These are phyloP conservation scores for Cyprinus carpio DNA, from an alignment of 2,113 vertebrate species.

Conservation along the genomic window DNA sequence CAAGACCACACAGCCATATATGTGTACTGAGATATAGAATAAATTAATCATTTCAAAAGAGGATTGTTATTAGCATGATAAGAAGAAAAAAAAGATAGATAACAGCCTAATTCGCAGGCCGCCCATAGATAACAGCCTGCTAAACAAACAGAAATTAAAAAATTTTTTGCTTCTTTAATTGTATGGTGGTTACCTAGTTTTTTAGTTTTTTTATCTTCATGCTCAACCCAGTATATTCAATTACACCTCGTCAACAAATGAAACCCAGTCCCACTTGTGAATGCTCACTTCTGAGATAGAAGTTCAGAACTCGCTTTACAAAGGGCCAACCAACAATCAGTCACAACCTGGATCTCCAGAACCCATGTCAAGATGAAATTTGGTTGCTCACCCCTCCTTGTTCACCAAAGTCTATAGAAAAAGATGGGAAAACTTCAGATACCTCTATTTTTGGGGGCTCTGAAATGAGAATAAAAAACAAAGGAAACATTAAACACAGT, in stretches of 20 bases:
- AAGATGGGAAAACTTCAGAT: not conserved
- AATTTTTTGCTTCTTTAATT: not conserved
- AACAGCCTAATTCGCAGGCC: no score
- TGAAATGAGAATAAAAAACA: not conserved
- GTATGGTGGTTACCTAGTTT: not conserved
- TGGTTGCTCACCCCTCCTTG: conserved; percentile 61
- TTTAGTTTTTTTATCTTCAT: not conserved
- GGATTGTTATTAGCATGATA: no score
- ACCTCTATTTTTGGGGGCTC: not conserved
- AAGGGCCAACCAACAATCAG: not conserved
- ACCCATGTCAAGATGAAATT: not conserved
- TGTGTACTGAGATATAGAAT: no score
- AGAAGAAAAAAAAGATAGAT: no score
- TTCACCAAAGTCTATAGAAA: conserved; percentile 58
- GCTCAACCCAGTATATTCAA: not conserved
- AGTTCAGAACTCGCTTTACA: not conserved
- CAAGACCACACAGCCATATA: no score
- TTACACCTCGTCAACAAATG: not conserved
- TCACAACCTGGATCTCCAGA: not conserved
- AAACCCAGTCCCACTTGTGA: not conserved
- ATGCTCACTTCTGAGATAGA: not conserved
- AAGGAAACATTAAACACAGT: not conserved
- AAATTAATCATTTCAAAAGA: no score
- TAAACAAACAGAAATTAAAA: not conserved
- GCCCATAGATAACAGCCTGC: no score